A percentile compares a stretch with the other conserved stretches of the same genome.
These are phyloP conservation scores for Delia radicum DNA, from an alignment of 1,140 invertebrate species.

Conservation along the genomic window DNA sequence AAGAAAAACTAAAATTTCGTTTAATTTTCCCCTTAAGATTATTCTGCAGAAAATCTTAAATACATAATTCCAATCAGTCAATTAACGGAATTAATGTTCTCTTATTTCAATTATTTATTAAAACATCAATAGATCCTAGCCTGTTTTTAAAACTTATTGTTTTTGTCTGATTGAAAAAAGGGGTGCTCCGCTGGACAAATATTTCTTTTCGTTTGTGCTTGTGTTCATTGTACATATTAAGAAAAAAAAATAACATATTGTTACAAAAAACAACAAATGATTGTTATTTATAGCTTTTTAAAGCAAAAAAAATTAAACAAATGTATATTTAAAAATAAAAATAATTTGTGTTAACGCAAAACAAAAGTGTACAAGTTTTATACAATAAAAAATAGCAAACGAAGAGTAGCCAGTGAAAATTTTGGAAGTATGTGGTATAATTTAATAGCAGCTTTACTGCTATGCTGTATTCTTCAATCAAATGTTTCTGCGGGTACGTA, in stretches of 20 bases:
- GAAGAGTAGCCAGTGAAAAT: background rate
- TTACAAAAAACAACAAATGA: background rate
- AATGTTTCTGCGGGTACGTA: constrained; percentile 1
- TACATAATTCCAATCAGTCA: too few relatives aligned
- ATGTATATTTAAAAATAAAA: constrained; percentile 9
- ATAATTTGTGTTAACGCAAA: background rate
- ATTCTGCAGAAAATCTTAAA: background rate
- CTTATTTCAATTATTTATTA: background rate
- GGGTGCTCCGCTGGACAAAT: background rate
- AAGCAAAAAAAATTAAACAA: constrained; percentile 11
- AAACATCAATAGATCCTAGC: background rate
- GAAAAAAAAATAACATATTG: constrained; percentile 7
- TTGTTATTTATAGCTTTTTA: constrained; percentile 12
- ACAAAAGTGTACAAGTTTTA: background rate
- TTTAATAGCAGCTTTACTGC: background rate
- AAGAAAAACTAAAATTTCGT: too few relatives aligned
- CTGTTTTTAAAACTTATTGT: background rate
- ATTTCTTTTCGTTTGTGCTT: background rate
- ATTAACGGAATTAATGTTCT: background rate
- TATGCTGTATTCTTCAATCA: background rate
- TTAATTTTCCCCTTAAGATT: background rate
- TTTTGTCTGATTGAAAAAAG: background rate
- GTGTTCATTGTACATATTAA: background rate
- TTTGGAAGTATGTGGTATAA: constrained; percentile 5
- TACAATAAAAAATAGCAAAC: background rate